A percentile compares a stretch with the other conserved stretches of the same genome.
Evolutionary conservation across 2,888 invertebrate genomes (phyloP).

Genomic region (Tipula vernalis): DNA sequence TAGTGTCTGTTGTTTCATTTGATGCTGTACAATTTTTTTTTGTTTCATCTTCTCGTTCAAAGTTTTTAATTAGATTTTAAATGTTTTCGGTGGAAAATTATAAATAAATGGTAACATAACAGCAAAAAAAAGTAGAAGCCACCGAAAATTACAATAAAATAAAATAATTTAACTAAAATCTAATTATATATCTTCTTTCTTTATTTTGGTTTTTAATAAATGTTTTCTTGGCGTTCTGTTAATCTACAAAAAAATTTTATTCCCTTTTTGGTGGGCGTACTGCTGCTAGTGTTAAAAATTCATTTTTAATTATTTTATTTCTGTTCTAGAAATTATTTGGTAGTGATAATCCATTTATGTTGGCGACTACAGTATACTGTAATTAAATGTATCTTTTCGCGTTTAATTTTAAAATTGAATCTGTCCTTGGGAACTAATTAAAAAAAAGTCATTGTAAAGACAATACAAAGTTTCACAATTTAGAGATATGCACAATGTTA

Average conservation of each 20-base stretch:
- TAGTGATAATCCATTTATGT: background rate
- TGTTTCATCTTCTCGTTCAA: background rate
- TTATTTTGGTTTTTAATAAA: background rate
- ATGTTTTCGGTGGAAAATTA: background rate
- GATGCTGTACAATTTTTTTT: background rate
- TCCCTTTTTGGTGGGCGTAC: background rate
- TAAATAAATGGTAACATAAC: background rate
- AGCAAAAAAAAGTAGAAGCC: background rate
- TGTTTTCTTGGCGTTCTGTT: background rate
- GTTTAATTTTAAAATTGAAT: background rate
- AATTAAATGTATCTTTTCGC: background rate
- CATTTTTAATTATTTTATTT: background rate
- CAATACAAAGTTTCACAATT: too few relatives aligned
- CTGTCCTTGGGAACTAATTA: too few relatives aligned
- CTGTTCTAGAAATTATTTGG: background rate
- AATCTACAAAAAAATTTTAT: background rate
- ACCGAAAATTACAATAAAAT: background rate
- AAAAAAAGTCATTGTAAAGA: too few relatives aligned
- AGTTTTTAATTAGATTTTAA: background rate
- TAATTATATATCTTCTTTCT: background rate
- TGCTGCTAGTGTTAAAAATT: background rate
- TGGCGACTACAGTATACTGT: background rate
- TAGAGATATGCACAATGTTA: too few relatives aligned
- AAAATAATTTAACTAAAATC: background rate
- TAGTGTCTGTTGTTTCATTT: background rate